A percentile compares a stretch with the other conserved stretches of the same genome.
Evolutionary conservation across 2,888 invertebrate species (phyloP).

Genomic region (Ochropleura leucogaster): DNA sequence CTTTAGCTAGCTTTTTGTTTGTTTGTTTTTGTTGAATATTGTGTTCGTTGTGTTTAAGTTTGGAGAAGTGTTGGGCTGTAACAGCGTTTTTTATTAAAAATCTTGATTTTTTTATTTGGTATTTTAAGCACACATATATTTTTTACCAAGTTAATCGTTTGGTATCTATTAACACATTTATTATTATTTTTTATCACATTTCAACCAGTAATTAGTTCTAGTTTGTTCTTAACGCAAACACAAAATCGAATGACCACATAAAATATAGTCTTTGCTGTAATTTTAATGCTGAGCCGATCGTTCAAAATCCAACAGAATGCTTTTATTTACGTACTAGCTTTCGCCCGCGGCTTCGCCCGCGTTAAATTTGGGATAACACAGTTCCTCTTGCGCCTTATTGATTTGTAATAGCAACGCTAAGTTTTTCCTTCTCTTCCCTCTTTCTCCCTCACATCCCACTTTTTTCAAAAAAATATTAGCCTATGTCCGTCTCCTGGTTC

Average conservation of each 20-base stretch:
- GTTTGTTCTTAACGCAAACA: neutral
- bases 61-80: neutral
- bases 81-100: neutral
- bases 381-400: no score
- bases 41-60: conserved; percentile 21
- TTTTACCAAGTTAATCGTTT: neutral
- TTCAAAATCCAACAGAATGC: neutral
- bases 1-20: conserved; percentile 54
- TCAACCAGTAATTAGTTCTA: neutral
- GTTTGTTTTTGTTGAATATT: conserved; percentile 46
- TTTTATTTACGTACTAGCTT: neutral
- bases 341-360: no score
- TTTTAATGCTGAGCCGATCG: neutral
- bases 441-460: no score
- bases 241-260: neutral
- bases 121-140: neutral
- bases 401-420: no score
- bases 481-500: no score
- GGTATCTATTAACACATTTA: neutral
- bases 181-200: neutral
- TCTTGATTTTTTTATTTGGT: neutral
- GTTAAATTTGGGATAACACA: no score
- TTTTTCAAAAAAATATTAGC: no score
- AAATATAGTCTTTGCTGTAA: neutral
- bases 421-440: no score